Base-by-base conservation (phyloP, 2,888 invertebrate genomes). In the Agrochola litura region DNA sequence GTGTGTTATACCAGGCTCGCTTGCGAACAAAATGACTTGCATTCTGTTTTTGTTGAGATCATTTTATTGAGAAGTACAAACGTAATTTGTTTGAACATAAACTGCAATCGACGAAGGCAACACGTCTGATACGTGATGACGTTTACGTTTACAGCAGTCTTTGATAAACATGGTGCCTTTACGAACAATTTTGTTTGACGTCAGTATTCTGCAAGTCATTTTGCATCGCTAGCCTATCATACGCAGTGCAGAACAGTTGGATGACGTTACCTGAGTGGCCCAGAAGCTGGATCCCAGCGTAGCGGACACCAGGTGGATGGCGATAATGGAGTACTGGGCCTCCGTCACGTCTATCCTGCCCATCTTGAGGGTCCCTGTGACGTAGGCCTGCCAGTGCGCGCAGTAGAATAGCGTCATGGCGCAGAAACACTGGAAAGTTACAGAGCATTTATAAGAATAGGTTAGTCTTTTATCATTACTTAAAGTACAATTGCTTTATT, bases 321-420 rank as follows among this genome's bases (percentile, higher is more conserved):
- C 94, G 88, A 99, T 99, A 88, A 99, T 99, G 70, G 98, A 98
- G 95, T 99, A 98, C 96, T 99, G 99, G 10, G 99, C 99, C 97
- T 99, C 99, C 0, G 99, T 99, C 52, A 99, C 99, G 97, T 99
- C 99, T 88, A 99, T 97, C 94, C 97, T 98, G 71, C 99, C 99
- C 96, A 99, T 99, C 89, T 98, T 97, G 88, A 99, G 97, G 46
- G 99, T 99, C 67, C 99, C 99, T 83, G 99, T 99, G 61, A 99
- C 99, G 95, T 99, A 99, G 0, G 99, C 99, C 94, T 99, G 99
- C 99, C 99, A 99, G 95, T 99, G 99, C 37, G 99, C 99, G 95
- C 99, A 99, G 96, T 99, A 99, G 97, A 99, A 99, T 85, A 99
- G 96, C 54, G 99, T 98, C 97, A 99, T 98, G 49, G 99, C 99